Evolutionary conservation across 2,888 invertebrate genomes (phyloP).

Genomic region (Pasiphila rectangulata): DNA sequence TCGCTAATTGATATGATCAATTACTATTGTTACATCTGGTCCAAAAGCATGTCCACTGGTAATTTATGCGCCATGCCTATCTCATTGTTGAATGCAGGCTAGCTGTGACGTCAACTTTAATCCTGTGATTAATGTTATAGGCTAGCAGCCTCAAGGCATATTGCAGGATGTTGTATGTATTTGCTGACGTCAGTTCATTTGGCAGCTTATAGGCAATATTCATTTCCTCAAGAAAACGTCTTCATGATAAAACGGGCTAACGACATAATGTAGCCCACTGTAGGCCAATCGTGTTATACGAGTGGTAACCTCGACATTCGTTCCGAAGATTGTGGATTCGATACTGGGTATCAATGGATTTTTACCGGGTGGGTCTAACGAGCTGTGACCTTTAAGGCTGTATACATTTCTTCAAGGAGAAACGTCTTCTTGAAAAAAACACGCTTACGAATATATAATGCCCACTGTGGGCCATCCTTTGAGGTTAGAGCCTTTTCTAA

Average conservation of each 20-base stretch:
- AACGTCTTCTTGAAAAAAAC: too few relatives aligned
- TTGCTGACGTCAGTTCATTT: conserved; percentile 21
- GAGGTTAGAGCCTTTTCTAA: too few relatives aligned
- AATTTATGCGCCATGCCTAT: conserved; percentile 12
- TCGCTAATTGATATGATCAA: background rate
- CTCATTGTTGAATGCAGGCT: conserved; percentile 15
- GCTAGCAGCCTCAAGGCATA: conserved; percentile 16
- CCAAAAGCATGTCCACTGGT: conserved; percentile 13
- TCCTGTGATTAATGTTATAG: conserved; percentile 20
- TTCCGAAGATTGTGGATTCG: too few relatives aligned
- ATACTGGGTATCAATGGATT: too few relatives aligned
- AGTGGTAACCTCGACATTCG: too few relatives aligned
- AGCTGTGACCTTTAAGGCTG: too few relatives aligned
- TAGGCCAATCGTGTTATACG: too few relatives aligned
- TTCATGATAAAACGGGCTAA: background rate
- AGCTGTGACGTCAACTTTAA: conserved; percentile 20
- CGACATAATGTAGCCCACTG: too few relatives aligned
- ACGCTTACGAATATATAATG: too few relatives aligned
- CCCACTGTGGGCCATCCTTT: too few relatives aligned
- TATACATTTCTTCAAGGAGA: too few relatives aligned
- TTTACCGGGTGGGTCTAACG: too few relatives aligned
- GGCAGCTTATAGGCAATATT: conserved; percentile 13
- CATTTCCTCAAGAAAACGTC: background rate
- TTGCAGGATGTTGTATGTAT: conserved; percentile 18
- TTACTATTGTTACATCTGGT: background rate